Base-by-base conservation (phyloP, 2,888 invertebrate species). In the Serripes groenlandicus region DNA sequence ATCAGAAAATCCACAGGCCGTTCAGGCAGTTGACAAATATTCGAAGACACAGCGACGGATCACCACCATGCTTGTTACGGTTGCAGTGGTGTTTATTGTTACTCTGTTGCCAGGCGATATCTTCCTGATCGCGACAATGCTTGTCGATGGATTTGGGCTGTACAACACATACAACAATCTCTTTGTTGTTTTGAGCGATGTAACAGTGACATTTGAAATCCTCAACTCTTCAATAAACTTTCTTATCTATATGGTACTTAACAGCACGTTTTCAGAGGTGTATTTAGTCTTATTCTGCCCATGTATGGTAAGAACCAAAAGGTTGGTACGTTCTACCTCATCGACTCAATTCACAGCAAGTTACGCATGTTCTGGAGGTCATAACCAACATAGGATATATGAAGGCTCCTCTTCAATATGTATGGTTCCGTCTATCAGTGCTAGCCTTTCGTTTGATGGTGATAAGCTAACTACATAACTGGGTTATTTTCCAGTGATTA, bases 201-300 rank as follows among this genome's bases (percentile, higher is more conserved):
- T 81, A 0, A 28, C 66, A 23, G 21, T 74, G 9, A 62, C 81
- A 18, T 73, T 81, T 49, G 81, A 78, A 28, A 76, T 85, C 34
- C 52, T 85, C 11, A 85, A 85, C 34, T 81, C 85, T 9, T 81
- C 85, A 0, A 70, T 76, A 3, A 85, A 85, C 49, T 85, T 85
- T 58, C 42, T 85, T 30, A 78, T 85, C 15, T 85, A 85, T 62
- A 85, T 81, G 78, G 52, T 69, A 3, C 32, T 69, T 3, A 85
- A 75, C 60, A 66, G 62, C 35, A 56, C 78, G 26, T 85, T 81
- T 56, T 68, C 73, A 1, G 32, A 37, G 0, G 54, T 62, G 1
- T 85, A 79, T 35, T 21, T 30, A 32, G 26, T n/a, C 5, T 37
- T 76, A 32, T 81, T 84, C 42, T 81, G 84, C 66, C 64, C 56